These are phyloP conservation scores for Suncus etruscus DNA, from an alignment of 2,113 vertebrate species.

Conservation along the genomic window DNA sequence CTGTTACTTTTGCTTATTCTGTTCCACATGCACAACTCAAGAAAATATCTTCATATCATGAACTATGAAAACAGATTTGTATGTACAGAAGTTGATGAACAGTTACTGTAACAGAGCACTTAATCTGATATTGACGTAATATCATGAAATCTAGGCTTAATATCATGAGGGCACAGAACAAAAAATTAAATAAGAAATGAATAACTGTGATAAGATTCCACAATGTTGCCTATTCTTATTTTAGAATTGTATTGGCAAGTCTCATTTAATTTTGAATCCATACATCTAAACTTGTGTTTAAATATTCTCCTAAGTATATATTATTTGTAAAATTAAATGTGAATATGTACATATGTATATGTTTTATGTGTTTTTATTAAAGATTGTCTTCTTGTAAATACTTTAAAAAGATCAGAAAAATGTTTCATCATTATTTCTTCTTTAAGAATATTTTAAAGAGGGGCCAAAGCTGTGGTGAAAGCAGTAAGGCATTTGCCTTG, in stretches of 20 bases:
- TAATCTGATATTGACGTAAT: too few species aligned
- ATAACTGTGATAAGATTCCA: not conserved
- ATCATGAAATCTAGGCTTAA: not conserved
- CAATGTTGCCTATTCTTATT: not conserved
- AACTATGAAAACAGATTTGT: not conserved
- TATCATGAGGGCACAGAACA: not conserved
- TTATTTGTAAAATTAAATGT: too few species aligned
- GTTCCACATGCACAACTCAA: not conserved
- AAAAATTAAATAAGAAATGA: not conserved
- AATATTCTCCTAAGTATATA: not conserved
- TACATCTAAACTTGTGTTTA: not conserved
- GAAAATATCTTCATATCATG: not conserved
- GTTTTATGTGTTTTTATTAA: not conserved
- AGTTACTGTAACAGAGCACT: not conserved
- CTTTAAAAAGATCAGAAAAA: slow-evolving; percentile 60
- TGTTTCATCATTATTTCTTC: slow-evolving; percentile 44
- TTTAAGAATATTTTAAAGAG: slow-evolving; percentile 71
- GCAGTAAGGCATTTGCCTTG: too few species aligned
- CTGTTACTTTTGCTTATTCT: not conserved
- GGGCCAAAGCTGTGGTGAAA: too few species aligned
- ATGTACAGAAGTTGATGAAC: not conserved
- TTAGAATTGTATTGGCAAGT: not conserved
- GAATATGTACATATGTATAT: not conserved
- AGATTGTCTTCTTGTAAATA: slow-evolving; percentile 63
- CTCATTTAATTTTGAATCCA: not conserved